Conservation (phyloP, 2,113 vertebrate genomes). For the Lepisosteus oculatus region DNA sequence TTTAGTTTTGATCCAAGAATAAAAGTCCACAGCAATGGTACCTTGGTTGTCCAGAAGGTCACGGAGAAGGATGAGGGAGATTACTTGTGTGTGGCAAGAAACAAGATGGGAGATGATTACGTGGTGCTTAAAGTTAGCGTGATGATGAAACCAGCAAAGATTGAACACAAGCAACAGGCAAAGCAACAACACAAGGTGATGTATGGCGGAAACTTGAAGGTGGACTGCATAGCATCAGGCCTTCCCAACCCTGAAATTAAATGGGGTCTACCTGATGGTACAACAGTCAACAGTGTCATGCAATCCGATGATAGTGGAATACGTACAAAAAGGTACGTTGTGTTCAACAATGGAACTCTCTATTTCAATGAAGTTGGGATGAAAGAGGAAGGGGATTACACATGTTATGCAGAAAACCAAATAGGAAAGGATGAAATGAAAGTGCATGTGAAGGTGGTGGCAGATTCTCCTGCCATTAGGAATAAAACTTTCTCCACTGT, state of each 20-base stretch:
- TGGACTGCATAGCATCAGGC: slow-evolving; percentile 89
- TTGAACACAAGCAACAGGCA: slow-evolving; percentile 67
- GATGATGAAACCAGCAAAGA: slow-evolving; percentile 81
- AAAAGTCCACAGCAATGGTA: slow-evolving; percentile 78
- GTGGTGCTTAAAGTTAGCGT: slow-evolving; percentile 73
- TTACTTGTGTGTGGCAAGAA: slow-evolving; percentile 85
- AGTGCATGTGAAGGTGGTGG: slow-evolving; percentile 73
- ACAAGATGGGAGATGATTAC: slow-evolving; percentile 82
- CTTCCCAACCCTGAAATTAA: slow-evolving; percentile 83
- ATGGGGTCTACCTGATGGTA: slow-evolving; percentile 87
- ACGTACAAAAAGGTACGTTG: slow-evolving; percentile 72
- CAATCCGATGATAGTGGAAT: slow-evolving; percentile 59
- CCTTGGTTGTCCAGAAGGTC: slow-evolving; percentile 69
- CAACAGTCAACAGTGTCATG: slow-evolving; percentile 75
- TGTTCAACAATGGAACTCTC: slow-evolving; percentile 87
- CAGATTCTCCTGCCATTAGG: slow-evolving; percentile 63
- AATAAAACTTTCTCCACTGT: slow-evolving; percentile 50
- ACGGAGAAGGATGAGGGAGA: slow-evolving; percentile 82
- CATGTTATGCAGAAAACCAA: slow-evolving; percentile 85
- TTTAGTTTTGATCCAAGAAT: slow-evolving; percentile 75
- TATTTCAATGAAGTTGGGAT: slow-evolving; percentile 80
- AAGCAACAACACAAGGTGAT: slow-evolving; percentile 67
- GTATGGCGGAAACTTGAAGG: slow-evolving; percentile 73
- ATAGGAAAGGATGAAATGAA: slow-evolving; percentile 89
- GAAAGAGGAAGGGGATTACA: slow-evolving; percentile 84